Base-by-base conservation (phyloP, 1,140 invertebrate genomes). In the Bombus impatiens region DNA sequence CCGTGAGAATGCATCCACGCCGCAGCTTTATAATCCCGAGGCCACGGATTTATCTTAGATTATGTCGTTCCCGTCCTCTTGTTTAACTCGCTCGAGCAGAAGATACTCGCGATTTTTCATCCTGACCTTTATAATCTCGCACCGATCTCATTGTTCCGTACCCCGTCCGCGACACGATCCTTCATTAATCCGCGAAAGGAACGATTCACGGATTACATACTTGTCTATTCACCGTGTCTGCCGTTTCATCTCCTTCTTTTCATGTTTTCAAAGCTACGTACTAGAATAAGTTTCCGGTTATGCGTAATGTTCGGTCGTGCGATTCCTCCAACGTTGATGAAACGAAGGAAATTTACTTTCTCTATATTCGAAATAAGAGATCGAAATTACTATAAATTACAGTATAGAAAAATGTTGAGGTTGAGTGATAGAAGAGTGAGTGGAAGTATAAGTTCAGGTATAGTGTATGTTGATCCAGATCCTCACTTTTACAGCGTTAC, bases 31-130 rank as follows among this genome's bases (percentile, higher is more conserved):
- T 47, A 71, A 78, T 72, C n/a, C 35, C 57, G 40, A 70, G 59
- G 59, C 28, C 47, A 18, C 47, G 32, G 68, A 81, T 71, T 84
- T 74, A 75, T 81, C 78, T 81, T 57, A 67, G 84, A 81, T 86
- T 74, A 74, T 42, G 42, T 35, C 53, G 25, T 81, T 22, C n/a
- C 10, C n/a, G 35, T 9, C 22, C 18, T 53, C 47, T 53, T 57
- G 53, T 72, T 74, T 74, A 75, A 67, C 76, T 32, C 42, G 12
- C 25, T 40, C 57, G 57, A 53, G 57, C 76, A 44, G n/a, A 78
- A 78, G 44, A 37, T 15, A 44, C 6, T 32, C 78, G 8, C 57
- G 78, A 74, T 85, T 74, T 85, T 67, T 65, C 57, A 74, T 35
- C 32, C 5, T 40, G 84, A 65, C 70, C 74, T 72, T 80, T 65